Evolutionary conservation across 2,888 invertebrate genomes (phyloP).

Genomic region (Polydesmus complanatus): DNA sequence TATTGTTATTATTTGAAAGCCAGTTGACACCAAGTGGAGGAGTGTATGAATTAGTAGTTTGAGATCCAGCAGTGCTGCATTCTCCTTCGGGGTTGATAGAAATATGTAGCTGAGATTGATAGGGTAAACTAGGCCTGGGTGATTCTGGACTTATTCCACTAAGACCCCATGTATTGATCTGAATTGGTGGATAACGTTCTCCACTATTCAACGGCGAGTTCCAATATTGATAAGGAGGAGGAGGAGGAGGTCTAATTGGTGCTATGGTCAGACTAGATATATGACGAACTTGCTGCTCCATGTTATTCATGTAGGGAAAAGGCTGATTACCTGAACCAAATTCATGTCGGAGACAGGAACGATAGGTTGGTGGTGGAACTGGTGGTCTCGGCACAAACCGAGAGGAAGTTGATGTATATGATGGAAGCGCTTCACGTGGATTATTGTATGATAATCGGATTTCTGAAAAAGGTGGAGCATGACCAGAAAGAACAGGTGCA

Average conservation of each 20-base stretch:
- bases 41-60: neutral
- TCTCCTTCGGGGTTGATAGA: slow-evolving; percentile 7
- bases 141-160: neutral
- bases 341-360: neutral
- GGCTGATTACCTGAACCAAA: neutral
- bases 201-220: neutral
- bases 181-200: neutral
- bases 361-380: slow-evolving; percentile 13
- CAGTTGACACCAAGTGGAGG: neutral
- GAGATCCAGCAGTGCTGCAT: neutral
- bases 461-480: slow-evolving; percentile 1
- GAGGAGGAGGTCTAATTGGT: slow-evolving; percentile 4
- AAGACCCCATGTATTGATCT: slow-evolving; percentile 1
- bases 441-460: neutral
- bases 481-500: slow-evolving; percentile 4
- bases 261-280: slow-evolving; percentile 15
- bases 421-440: neutral
- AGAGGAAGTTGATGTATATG: neutral
- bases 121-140: neutral
- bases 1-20: neutral
- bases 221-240: slow-evolving; percentile 5
- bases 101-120: slow-evolving; percentile 8
- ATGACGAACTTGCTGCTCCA: slow-evolving; percentile 6
- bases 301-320: neutral
- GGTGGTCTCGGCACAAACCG: slow-evolving; percentile 5